Conservation (phyloP, 2,797 vertebrate genomes). For the Phoebastria nigripes region DNA sequence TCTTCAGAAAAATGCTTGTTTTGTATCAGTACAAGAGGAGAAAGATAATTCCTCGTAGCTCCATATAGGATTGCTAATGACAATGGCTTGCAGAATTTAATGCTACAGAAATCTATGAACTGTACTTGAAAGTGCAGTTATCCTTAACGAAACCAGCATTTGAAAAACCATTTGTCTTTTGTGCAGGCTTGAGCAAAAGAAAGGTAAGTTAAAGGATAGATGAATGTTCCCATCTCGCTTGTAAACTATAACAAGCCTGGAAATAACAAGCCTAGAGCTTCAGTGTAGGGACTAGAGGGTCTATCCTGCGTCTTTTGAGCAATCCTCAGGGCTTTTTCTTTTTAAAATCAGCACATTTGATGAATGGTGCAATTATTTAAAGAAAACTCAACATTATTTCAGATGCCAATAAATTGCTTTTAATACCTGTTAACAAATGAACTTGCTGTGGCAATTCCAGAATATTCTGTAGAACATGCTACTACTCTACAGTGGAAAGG, state of each 20-base stretch:
- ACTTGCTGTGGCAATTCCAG: not conserved
- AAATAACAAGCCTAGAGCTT: not conserved
- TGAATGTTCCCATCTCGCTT: not conserved
- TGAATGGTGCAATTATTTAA: not conserved
- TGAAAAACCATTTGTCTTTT: not conserved
- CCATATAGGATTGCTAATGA: not conserved
- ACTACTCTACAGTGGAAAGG: not conserved
- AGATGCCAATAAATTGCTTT: not conserved
- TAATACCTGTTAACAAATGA: not conserved
- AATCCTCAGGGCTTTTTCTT: too few species aligned
- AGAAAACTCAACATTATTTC: not conserved
- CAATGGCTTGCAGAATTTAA: not conserved
- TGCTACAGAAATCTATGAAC: not conserved
- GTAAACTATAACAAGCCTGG: not conserved
- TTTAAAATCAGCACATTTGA: not conserved
- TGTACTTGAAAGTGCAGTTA: not conserved
- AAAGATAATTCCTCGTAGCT: not conserved
- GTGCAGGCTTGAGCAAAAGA: not conserved
- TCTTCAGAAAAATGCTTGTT: not conserved
- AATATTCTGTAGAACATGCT: too few species aligned
- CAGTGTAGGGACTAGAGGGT: not conserved
- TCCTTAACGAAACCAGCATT: not conserved
- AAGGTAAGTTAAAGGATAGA: not conserved
- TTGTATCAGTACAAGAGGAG: not conserved
- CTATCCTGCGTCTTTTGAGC: not conserved